Percentiles rank a stretch among this genome's conserved stretches.
phyloP scores from a whole-genome alignment of 2,113 vertebrate species.

The Poecile atricapillus region DNA sequence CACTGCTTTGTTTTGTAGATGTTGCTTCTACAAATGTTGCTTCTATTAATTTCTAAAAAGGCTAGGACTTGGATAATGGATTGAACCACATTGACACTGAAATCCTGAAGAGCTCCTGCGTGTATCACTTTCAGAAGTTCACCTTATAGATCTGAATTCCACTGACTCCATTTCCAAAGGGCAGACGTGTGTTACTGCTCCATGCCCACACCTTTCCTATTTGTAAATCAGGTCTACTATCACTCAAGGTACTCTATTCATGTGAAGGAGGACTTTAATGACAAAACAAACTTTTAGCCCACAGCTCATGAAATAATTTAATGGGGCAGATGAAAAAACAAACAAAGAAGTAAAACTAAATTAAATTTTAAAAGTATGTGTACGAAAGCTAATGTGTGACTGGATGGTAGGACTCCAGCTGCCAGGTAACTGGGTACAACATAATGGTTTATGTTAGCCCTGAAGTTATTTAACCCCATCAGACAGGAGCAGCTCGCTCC shows the following conservation, averaged over 20 bases:
- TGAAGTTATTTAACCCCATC: background rate
- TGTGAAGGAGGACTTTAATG: background rate
- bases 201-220: background rate
- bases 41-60: background rate
- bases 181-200: background rate
- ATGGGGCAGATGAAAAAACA: background rate
- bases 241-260: background rate
- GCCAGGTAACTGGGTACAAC: background rate
- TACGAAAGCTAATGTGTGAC: background rate
- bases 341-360: background rate
- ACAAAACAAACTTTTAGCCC: background rate
- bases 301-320: background rate
- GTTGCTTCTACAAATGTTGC: background rate
- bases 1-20: background rate
- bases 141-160: background rate
- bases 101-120: background rate
- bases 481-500: background rate
- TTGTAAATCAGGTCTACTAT: background rate
- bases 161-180: background rate
- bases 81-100: background rate
- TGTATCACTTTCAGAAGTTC: background rate
- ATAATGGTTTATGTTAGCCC: background rate
- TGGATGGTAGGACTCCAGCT: background rate
- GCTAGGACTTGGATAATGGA: background rate
- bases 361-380: background rate